phyloP scores from a whole-genome alignment of 2,888 invertebrate species.

The Cheilosia urbana region DNA sequence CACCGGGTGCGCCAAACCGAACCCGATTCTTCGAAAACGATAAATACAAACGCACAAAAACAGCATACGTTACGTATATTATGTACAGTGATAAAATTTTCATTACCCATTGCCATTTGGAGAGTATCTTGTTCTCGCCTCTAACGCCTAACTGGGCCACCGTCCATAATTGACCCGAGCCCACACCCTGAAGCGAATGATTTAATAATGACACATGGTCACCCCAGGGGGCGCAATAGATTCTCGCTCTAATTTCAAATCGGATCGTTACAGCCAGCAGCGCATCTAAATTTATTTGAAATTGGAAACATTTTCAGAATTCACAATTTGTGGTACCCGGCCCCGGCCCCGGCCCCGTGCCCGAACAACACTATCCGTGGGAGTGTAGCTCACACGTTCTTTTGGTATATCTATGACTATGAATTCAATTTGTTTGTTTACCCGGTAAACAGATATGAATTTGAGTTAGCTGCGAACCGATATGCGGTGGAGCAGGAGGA shows the following conservation, averaged over 20 bases:
- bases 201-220: slow-evolving; percentile 70
- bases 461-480: slow-evolving; percentile 72
- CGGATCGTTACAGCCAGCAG: slow-evolving; percentile 13
- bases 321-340: slow-evolving; percentile 39
- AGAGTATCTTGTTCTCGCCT: slow-evolving; percentile 42
- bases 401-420: slow-evolving; percentile 30
- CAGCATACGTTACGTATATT: background rate
- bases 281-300: slow-evolving; percentile 63
- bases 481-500: slow-evolving; percentile 41
- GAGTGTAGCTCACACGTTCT: slow-evolving; percentile 12
- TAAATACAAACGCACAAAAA: background rate
- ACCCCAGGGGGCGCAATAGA: slow-evolving; percentile 59
- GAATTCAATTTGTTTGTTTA: slow-evolving; percentile 65
- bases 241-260: slow-evolving; percentile 28
- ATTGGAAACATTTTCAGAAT: slow-evolving; percentile 34
- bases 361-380: background rate
- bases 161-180: slow-evolving; percentile 42
- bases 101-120: slow-evolving; percentile 44
- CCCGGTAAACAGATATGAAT: slow-evolving; percentile 74
- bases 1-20: slow-evolving; percentile 47
- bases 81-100: slow-evolving; percentile 51
- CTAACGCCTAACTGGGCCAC: slow-evolving; percentile 56
- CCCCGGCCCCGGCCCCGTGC: no score
- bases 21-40: no score
- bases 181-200: slow-evolving; percentile 37